A percentile compares a stretch with the other conserved stretches of the same genome.
These are phyloP conservation scores for Cygnus atratus DNA, from an alignment of 2,113 vertebrate genomes.

Conservation along the genomic window DNA sequence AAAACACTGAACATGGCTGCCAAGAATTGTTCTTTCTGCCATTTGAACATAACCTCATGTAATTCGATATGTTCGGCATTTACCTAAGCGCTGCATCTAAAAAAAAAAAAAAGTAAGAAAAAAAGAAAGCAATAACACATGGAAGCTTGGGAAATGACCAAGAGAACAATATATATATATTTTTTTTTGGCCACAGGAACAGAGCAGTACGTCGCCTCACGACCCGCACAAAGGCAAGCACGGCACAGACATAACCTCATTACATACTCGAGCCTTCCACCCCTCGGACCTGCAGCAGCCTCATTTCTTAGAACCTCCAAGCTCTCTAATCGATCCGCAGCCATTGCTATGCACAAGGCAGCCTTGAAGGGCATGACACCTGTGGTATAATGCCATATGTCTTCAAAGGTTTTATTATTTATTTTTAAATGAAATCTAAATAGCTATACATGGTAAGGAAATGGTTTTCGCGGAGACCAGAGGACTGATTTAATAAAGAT, in stretches of 20 bases:
- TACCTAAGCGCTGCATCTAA: conserved; percentile 38
- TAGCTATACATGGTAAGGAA: conserved; percentile 35
- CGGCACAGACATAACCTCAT: conserved; percentile 68
- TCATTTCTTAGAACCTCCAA: conserved; percentile 72
- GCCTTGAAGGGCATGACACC: conserved; percentile 50
- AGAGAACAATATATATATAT: background rate
- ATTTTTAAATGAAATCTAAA: conserved; percentile 56
- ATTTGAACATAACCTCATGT: conserved; percentile 56
- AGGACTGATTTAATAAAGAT: conserved; percentile 62
- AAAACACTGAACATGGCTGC: conserved; percentile 64
- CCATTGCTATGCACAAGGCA: conserved; percentile 58
- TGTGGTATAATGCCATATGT: conserved; percentile 41
- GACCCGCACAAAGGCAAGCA: background rate
- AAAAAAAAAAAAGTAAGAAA: background rate
- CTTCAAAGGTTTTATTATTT: conserved; percentile 61
- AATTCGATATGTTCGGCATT: conserved; percentile 56
- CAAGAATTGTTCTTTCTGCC: conserved; percentile 67
- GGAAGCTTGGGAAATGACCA: conserved; percentile 59
- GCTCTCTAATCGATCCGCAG: conserved; percentile 45
- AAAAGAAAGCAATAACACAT: conserved; percentile 35
- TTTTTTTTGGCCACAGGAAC: conserved; percentile 43
- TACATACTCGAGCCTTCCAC: conserved; percentile 60
- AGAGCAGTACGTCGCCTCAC: background rate
- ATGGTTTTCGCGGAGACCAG: conserved; percentile 36
- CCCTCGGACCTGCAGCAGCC: conserved; percentile 58